phyloP scores from a whole-genome alignment of 2,797 vertebrate species.

The Myoxocephalus aenaeus region DNA sequence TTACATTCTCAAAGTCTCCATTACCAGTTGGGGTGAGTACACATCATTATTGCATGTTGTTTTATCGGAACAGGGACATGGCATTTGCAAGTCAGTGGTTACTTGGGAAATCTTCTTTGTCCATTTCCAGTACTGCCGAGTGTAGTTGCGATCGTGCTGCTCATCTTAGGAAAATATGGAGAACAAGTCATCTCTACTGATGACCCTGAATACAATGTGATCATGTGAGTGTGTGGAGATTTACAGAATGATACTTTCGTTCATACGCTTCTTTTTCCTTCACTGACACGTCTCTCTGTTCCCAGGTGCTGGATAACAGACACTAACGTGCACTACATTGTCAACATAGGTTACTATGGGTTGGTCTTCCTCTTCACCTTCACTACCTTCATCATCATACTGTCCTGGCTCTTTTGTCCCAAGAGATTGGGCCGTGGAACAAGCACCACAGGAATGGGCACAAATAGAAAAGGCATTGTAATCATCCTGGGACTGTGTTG shows the following conservation, averaged over 20 bases:
- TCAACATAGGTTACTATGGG: slow-evolving; percentile 80
- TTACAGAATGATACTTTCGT: neutral
- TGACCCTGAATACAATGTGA: neutral
- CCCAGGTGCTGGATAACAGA: slow-evolving; percentile 82
- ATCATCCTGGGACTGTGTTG: slow-evolving; percentile 75
- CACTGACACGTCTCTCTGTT: neutral
- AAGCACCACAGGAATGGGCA: rapidly evolving
- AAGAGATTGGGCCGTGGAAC: neutral
- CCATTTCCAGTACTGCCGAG: slow-evolving; percentile 66
- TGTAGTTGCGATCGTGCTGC: slow-evolving; percentile 49
- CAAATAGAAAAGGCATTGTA: slow-evolving; percentile 13
- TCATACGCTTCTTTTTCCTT: neutral
- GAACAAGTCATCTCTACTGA: slow-evolving; percentile 50
- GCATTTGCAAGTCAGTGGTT: neutral
- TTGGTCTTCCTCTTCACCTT: slow-evolving; percentile 80
- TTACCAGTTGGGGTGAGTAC: slow-evolving; percentile 77
- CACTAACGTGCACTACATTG: slow-evolving; percentile 51
- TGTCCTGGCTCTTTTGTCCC: slow-evolving; percentile 64
- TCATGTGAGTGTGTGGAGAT: slow-evolving; percentile 63
- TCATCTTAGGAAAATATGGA: slow-evolving; percentile 66
- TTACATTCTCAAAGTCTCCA: slow-evolving; percentile 75
- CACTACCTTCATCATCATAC: slow-evolving; percentile 62
- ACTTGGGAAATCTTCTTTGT: neutral
- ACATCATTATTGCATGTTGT: neutral
- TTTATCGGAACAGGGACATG: neutral